A percentile compares a stretch with the other conserved stretches of the same genome.
Evolutionary conservation across 2,888 invertebrate genomes (phyloP).

Genomic region (Esperia sulphurella): DNA sequence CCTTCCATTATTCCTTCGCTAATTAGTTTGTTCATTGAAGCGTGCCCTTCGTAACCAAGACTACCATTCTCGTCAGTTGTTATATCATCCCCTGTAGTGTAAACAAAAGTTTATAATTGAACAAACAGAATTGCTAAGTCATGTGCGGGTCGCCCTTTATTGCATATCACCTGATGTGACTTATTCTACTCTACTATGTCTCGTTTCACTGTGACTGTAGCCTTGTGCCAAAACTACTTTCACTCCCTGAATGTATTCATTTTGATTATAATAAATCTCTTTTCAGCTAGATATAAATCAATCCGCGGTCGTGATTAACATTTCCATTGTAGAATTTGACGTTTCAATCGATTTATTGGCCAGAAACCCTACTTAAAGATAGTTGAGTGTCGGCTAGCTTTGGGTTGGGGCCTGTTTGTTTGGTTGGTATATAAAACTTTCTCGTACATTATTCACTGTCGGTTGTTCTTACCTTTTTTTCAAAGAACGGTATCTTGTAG

Average conservation of each 20-base stretch:
- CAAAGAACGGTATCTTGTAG: no score
- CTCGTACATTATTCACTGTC: no score
- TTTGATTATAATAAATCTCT: conserved; percentile 34
- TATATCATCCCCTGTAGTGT: conserved; percentile 6
- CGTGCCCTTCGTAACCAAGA: conserved; percentile 14
- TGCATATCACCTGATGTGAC: conserved; percentile 33
- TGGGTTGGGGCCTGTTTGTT: neutral
- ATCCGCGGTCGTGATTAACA: conserved; percentile 26
- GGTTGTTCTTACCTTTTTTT: no score
- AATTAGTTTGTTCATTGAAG: conserved; percentile 26
- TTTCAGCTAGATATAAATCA: conserved; percentile 35
- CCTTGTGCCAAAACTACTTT: conserved; percentile 54
- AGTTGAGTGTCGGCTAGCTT: neutral
- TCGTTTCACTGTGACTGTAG: conserved; percentile 39
- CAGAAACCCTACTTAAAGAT: neutral
- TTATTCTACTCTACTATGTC: conserved; percentile 13
- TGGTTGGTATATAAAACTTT: no score
- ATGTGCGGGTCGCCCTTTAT: conserved; percentile 32
- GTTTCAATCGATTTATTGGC: conserved; percentile 14
- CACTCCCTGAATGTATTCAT: conserved; percentile 33
- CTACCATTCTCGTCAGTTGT: conserved; percentile 4
- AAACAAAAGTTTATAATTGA: conserved; percentile 25
- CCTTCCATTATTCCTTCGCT: conserved; percentile 16
- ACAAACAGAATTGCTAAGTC: conserved; percentile 32
- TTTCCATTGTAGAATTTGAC: conserved; percentile 17